Evolutionary conservation across 2,113 vertebrate species (phyloP).

Genomic region (Sitta europaea): DNA sequence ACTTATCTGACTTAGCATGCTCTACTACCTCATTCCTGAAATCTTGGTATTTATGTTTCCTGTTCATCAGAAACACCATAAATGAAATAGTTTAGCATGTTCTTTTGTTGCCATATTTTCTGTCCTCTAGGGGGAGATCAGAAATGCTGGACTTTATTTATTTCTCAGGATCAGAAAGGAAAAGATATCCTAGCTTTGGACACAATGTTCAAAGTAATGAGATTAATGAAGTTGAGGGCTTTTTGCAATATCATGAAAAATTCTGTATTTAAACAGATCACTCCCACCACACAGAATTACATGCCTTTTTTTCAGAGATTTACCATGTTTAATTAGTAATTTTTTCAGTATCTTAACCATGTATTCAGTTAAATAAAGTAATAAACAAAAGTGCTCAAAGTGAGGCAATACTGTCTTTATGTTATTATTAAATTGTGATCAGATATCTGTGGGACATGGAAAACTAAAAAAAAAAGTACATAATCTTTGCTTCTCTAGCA

Average conservation of each 20-base stretch:
- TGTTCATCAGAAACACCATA: neutral
- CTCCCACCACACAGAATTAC: conserved; percentile 60
- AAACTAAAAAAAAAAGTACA: conserved; percentile 39
- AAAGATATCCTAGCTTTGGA: neutral
- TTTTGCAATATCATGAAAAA: conserved; percentile 13
- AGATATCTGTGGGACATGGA: conserved; percentile 42
- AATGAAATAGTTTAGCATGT: neutral
- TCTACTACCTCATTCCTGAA: neutral
- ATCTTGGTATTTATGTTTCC: neutral
- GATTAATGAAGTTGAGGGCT: neutral
- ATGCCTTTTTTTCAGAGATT: conserved; percentile 67
- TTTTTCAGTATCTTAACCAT: conserved; percentile 70
- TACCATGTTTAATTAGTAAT: conserved; percentile 71
- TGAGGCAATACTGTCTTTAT: conserved; percentile 65
- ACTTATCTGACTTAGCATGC: neutral
- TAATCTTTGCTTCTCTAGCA: neutral
- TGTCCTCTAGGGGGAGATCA: neutral
- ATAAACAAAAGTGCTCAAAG: conserved; percentile 65
- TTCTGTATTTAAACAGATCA: conserved; percentile 35
- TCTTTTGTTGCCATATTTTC: neutral
- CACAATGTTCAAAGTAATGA: neutral
- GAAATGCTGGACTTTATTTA: neutral
- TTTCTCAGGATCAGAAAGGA: neutral
- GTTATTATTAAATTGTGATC: conserved; percentile 40
- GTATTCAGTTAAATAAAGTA: conserved; percentile 70